Base-by-base conservation (phyloP, 1,140 invertebrate species). In the Drosophila simulans region DNA sequence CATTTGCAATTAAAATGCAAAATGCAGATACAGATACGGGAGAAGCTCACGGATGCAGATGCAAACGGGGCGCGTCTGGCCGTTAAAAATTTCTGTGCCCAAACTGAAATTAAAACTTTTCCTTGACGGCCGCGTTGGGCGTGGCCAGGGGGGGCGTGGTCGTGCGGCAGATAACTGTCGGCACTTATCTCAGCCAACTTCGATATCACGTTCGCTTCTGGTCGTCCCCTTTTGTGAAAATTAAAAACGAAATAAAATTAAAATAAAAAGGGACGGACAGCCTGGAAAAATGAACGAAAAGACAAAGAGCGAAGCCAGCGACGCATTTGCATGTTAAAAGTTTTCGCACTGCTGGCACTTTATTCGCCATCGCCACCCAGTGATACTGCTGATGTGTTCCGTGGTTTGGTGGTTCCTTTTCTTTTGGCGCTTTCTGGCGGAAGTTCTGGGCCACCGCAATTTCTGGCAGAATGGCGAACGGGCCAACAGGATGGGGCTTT, bases 1-100 rank as follows among this genome's bases (percentile, higher is more conserved):
- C 88, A 91, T 91, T 91, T 91, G 88, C 88, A 91, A 91, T 91
- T 91, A 91, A 91, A 91, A 88, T 90, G 82, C 77, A 91, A 91
- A 91, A 83, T 91, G 83, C 80, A 90, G 68, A 62, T 75, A 56
- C 58, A 74, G 59, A 77, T 76, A 58, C 40, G 39, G 69, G 8
- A 39, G 35, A 39, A 37, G 42, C 53, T 42, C 49, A 31, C 45
- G 64, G 39, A 27, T 66, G 64, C 60, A 53, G 59, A 58, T 68
- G 66, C 59, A 58, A 25, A 40, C 35, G 52, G 55, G 27, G 31
- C 27, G 48, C 48, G 27, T 51, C 27, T 34, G 48, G 27, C 60
- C 37, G 70, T 80, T 77, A 77, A 84, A 85, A 85, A 69, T 74
- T 76, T 58, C 51, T 59, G 64, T 62, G 66, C 57, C 76, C 59